A percentile compares a stretch with the other conserved stretches of the same genome.
phyloP scores from a whole-genome alignment of 1,140 invertebrate genomes.

The Nymphalis io region DNA sequence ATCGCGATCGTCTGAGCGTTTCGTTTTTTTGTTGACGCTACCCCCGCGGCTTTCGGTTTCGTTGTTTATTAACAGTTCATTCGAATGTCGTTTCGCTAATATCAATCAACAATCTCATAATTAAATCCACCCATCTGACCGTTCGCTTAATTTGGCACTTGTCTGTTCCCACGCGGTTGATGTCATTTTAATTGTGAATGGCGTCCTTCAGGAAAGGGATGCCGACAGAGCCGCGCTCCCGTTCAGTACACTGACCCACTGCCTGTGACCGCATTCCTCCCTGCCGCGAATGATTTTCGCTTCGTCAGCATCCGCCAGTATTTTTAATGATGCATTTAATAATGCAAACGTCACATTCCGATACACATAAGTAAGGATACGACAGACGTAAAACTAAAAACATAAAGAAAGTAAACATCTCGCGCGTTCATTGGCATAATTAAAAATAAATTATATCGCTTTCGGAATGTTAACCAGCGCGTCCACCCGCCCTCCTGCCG shows the following conservation, averaged over 20 bases:
- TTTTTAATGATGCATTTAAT: constrained; percentile 6
- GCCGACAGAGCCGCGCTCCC: constrained; percentile 45
- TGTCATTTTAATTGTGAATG: constrained; percentile 74
- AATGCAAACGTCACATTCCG: background rate
- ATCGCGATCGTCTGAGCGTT: constrained; percentile 61
- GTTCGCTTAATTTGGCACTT: constrained; percentile 67
- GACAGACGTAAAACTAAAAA: constrained; percentile 38
- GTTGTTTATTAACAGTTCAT: constrained; percentile 58
- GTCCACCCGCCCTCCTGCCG: constrained; percentile 64
- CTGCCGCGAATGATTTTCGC: constrained; percentile 54
- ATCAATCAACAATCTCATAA: constrained; percentile 61
- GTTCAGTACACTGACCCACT: constrained; percentile 66
- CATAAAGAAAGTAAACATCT: constrained; percentile 60
- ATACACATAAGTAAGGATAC: constrained; percentile 42
- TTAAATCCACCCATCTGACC: constrained; percentile 66
- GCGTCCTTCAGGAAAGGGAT: constrained; percentile 59
- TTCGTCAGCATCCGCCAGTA: constrained; percentile 50
- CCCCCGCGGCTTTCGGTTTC: constrained; percentile 69
- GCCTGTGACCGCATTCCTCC: constrained; percentile 54
- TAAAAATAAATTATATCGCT: constrained; percentile 73
- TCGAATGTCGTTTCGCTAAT: constrained; percentile 61
- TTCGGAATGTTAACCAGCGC: constrained; percentile 63
- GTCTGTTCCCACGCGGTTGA: constrained; percentile 74
- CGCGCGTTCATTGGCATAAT: constrained; percentile 69
- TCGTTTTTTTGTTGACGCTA: constrained; percentile 63